phyloP scores from a whole-genome alignment of 2,113 vertebrate species.

The Diphyllodes magnificus region DNA sequence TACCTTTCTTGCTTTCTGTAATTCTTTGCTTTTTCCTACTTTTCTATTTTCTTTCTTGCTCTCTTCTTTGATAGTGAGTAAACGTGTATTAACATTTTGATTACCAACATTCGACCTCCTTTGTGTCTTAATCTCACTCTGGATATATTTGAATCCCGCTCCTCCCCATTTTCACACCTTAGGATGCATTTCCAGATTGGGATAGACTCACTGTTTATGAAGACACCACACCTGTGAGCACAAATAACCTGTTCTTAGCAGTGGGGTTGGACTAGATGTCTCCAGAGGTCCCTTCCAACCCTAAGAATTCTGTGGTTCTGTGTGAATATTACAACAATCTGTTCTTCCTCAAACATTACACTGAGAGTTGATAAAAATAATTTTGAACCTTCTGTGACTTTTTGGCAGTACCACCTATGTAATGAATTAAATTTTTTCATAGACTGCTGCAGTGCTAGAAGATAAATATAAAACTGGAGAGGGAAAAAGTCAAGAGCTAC shows the following conservation, averaged over 20 bases:
- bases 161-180: rapidly evolving
- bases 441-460: neutral
- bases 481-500: neutral
- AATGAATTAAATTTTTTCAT: conserved; percentile 40
- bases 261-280: neutral
- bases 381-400: conserved; percentile 68
- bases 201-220: neutral
- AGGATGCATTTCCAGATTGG: neutral
- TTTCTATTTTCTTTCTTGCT: neutral
- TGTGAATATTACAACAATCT: conserved; percentile 50
- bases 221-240: neutral
- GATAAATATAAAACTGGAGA: conserved; percentile 1
- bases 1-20: neutral
- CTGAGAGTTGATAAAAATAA: conserved; percentile 57
- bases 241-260: neutral
- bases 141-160: neutral
- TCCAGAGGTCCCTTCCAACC: neutral
- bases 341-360: conserved; percentile 57
- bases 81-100: neutral
- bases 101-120: neutral
- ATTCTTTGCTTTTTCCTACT: neutral
- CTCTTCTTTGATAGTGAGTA: neutral
- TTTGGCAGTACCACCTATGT: conserved; percentile 35
- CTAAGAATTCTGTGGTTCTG: neutral
- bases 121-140: neutral